Evolutionary conservation across 2,797 vertebrate genomes (phyloP), one percentile per base, ranked within the genome.

Genomic region (Lates japonicus): DNA sequence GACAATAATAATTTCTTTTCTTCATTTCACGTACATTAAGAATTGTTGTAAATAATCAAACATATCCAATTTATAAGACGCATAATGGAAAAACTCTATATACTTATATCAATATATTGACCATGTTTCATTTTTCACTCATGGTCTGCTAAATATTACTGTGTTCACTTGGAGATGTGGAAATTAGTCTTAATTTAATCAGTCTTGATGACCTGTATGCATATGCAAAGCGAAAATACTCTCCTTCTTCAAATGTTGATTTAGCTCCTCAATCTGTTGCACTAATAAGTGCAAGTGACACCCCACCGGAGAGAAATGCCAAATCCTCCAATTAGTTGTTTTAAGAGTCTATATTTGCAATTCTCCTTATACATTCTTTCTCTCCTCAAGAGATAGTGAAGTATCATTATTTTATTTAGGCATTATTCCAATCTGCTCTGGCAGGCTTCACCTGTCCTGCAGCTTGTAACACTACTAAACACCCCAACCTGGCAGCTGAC

Each of bases 381-480:
- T 57, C 46, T 49, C 0, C 5, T 31, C 1, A 2, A 20, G 29
- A 37, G 8, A 10, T 17, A 9, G 16, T 51, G 35, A 17, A 65
- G 22, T 16, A 51, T 33, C 3, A 10, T 42, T 58, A n/a, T 20
- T 67, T 63, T 70, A 31, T 76, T 70, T 65, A n/a, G 60, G n/a
- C 64, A 63, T 64, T 48, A 64, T 70, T 76, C 31, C n/a, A 17
- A 16, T 62, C 31, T 19, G 44, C 29, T 76, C 20, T 22, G 31
- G 17, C 51, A 85, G 72, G 16, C 55, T 67, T 84, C 60, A 68
- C 61, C 77, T 81, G 74, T 68, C 60, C 86, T 62, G n/a, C 70
- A 73, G 68, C 37, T n/a, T 46, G 33, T 55, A 75, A 81, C 59
- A 31, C 72, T 31, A 61, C 67, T 70, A 58, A 83, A 77, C 61